Conservation (phyloP, 1,140 invertebrate species). For the Drosophila lini region DNA sequence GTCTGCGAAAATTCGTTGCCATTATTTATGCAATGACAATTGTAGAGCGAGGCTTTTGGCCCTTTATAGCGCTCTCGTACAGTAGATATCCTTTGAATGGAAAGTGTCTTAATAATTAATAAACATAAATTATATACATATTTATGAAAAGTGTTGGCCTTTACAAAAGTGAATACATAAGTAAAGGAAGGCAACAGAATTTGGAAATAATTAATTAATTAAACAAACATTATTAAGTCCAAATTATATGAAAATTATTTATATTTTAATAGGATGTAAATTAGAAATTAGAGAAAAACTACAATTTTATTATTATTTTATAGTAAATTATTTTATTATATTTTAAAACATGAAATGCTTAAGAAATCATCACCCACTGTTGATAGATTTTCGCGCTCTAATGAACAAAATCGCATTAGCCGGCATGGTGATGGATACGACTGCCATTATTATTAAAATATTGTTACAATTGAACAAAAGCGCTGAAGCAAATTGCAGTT, state of each 20-base stretch:
- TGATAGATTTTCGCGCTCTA: conserved; percentile 9
- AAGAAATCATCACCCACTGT: background rate
- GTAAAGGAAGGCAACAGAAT: background rate
- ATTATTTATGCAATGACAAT: conserved; percentile 64
- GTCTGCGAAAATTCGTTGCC: conserved; percentile 40
- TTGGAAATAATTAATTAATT: background rate
- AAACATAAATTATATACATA: background rate
- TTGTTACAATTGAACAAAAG: conserved; percentile 10
- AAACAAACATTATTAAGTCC: background rate
- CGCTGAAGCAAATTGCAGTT: conserved; percentile 28
- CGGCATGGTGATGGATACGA: conserved; percentile 5
- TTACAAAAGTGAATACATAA: background rate
- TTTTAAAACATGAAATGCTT: background rate
- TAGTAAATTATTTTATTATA: background rate
- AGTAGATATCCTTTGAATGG: background rate
- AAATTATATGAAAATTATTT: no score
- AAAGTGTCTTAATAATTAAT: background rate
- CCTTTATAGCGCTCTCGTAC: background rate
- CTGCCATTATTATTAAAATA: conserved; percentile 27
- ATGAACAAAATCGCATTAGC: conserved; percentile 35
- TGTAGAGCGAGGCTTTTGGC: conserved; percentile 22
- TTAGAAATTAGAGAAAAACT: background rate
- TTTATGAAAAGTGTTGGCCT: background rate
- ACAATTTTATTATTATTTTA: background rate
- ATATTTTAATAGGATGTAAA: no score